Evolutionary conservation across 2,888 invertebrate species (phyloP), one percentile per base, ranked within the genome.

Genomic region (Lottia scabra): DNA sequence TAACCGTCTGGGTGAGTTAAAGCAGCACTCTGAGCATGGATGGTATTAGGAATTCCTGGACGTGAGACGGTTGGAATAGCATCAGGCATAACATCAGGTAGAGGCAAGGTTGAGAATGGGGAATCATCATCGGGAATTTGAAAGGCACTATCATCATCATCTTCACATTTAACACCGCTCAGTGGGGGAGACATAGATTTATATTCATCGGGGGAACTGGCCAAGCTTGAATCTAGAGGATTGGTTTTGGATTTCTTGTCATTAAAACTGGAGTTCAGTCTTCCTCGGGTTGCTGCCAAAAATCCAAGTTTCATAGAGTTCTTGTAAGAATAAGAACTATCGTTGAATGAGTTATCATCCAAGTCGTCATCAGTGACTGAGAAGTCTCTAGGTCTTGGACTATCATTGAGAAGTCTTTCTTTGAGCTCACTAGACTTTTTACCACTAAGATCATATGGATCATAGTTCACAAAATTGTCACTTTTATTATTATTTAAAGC

Each of bases 1-100:
- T 82, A 76, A 19, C 79, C 79, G 56, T 67, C 76, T 23, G 64
- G 63, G 19, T 27, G 63, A 6, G 63, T 45, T 26, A 67, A 43
- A n/a, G 46, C 62, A 16, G 67, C 44, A 19, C 64, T 70, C 44
- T 44, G 43, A 26, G 70, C 23, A 12, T 63, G 63, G 44, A 69
- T 38, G 38, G 44, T 69, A 38, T 44, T 63, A 44, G 63, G 38
- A 30, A 56, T 23, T 56, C 56, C 56, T 23, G 56, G 56, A 56
- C 56, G 56, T 23, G 56, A 56, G 56, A 56, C 56, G 19, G 56
- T 23, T 12, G 56, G 56, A 19, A 56, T 19, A 56, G 23, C 23
- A 15, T 56, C 56, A 10, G 56, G 56, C 19, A 19, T 56, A 56
- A 56, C 23, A 38, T 38, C 38, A 38, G 38, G 38, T 38, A 38